Evolutionary conservation across 2,888 invertebrate species (phyloP).

Genomic region (Tromatobia lineatoria): DNA sequence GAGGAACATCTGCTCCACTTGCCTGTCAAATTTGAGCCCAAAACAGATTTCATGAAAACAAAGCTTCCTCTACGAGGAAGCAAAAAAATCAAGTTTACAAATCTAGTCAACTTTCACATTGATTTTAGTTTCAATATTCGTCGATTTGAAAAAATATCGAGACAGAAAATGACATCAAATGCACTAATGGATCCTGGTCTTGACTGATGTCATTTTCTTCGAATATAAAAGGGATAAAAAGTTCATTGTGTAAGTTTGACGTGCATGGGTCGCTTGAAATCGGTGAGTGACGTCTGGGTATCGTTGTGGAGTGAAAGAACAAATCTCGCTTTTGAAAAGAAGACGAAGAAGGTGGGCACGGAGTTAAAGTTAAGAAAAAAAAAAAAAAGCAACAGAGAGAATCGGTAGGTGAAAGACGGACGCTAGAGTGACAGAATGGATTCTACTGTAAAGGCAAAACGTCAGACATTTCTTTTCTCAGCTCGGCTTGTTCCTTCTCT

Average conservation of each 20-base stretch:
- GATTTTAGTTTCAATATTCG: no score
- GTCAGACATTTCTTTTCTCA: slow-evolving; percentile 61
- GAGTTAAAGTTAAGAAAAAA: no score
- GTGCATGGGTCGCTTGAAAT: slow-evolving; percentile 16
- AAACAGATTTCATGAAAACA: no score
- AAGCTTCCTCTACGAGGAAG: no score
- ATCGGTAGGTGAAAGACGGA: slow-evolving; percentile 8
- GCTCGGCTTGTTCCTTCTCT: slow-evolving; percentile 29
- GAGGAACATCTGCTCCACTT: no score
- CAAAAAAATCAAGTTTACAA: no score
- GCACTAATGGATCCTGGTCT: neutral
- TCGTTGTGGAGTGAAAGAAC: slow-evolving; percentile 34
- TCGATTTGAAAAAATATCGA: no score
- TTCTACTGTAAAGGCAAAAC: slow-evolving; percentile 53
- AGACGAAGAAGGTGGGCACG: neutral
- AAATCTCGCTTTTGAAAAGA: slow-evolving; percentile 56
- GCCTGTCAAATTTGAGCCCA: no score
- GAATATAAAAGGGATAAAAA: slow-evolving; percentile 11
- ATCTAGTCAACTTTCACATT: no score
- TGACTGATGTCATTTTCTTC: neutral
- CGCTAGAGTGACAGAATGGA: slow-evolving; percentile 49
- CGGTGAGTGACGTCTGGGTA: slow-evolving; percentile 17
- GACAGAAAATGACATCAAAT: neutral
- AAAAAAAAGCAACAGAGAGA: slow-evolving; percentile 20
- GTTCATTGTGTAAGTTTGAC: slow-evolving; percentile 7